Percentiles rank a stretch among this genome's conserved stretches.
Evolutionary conservation across 2,797 vertebrate genomes (phyloP).

Genomic region (Syngnathus acus): DNA sequence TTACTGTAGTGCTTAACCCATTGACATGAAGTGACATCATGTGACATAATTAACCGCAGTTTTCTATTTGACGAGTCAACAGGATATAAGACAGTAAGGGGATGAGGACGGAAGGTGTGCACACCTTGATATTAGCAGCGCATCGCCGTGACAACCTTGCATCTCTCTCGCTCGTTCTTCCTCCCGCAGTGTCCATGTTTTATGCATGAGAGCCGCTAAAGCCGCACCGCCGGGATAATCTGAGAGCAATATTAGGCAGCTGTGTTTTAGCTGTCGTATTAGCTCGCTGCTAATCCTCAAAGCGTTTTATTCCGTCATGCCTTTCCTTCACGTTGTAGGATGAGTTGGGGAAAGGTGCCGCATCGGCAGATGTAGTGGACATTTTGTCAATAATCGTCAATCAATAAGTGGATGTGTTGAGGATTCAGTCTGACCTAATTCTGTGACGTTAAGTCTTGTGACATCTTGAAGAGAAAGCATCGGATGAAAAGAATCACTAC

Average conservation of each 20-base stretch:
- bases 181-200: slow-evolving; percentile 51
- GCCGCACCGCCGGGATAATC: slow-evolving; percentile 42
- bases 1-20: no score
- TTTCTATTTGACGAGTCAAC: not conserved
- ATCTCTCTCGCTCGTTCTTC: slow-evolving; percentile 22
- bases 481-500: no score
- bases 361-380: not conserved
- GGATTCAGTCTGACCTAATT: not conserved
- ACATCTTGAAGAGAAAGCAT: no score
- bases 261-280: slow-evolving; percentile 33
- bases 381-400: not conserved
- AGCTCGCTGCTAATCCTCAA: slow-evolving; percentile 38
- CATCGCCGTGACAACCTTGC: slow-evolving; percentile 25
- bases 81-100: not conserved
- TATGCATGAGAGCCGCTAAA: slow-evolving; percentile 53
- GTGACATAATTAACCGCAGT: no score
- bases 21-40: no score
- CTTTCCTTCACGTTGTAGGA: not conserved
- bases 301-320: slow-evolving; percentile 10
- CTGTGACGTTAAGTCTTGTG: not conserved
- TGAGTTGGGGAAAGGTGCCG: not conserved
- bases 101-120: slow-evolving; percentile 4
- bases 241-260: slow-evolving; percentile 24
- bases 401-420: not conserved
- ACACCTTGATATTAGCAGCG: slow-evolving; percentile 15